These are phyloP conservation scores for Cantharis lateralis DNA, from an alignment of 2,888 invertebrate genomes.

Conservation along the genomic window DNA sequence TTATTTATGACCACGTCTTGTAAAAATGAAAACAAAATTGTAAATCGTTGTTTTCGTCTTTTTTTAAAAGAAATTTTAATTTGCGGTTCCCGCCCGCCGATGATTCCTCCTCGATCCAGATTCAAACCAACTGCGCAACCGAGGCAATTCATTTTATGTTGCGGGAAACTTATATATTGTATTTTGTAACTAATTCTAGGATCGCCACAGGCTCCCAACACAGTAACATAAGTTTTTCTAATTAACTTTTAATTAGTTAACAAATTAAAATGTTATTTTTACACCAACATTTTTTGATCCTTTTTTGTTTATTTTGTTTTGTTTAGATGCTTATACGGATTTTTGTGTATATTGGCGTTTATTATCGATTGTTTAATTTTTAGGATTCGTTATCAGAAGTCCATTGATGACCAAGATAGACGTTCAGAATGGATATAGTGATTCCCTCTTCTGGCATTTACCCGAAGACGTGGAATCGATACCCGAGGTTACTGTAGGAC, in stretches of 20 bases:
- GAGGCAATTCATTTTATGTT: too few species aligned
- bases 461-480: slow-evolving; percentile 49
- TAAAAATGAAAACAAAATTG: neutral
- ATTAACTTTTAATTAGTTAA: neutral
- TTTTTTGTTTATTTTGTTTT: neutral
- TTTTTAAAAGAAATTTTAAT: neutral
- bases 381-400: slow-evolving; percentile 56
- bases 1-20: neutral
- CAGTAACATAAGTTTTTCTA: neutral
- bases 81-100: too few species aligned
- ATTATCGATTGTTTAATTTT: neutral
- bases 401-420: slow-evolving; percentile 57
- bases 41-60: neutral
- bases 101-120: too few species aligned
- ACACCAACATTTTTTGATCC: neutral
- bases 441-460: slow-evolving; percentile 69
- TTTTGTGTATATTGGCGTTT: neutral
- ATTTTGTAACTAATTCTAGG: too few species aligned
- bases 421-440: slow-evolving; percentile 64
- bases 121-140: too few species aligned
- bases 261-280: neutral
- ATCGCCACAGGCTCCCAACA: neutral
- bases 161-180: too few species aligned
- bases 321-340: neutral
- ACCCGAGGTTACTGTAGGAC: neutral